Conservation (phyloP, 1,140 invertebrate species). For the Leptinotarsa undecemlineata region DNA sequence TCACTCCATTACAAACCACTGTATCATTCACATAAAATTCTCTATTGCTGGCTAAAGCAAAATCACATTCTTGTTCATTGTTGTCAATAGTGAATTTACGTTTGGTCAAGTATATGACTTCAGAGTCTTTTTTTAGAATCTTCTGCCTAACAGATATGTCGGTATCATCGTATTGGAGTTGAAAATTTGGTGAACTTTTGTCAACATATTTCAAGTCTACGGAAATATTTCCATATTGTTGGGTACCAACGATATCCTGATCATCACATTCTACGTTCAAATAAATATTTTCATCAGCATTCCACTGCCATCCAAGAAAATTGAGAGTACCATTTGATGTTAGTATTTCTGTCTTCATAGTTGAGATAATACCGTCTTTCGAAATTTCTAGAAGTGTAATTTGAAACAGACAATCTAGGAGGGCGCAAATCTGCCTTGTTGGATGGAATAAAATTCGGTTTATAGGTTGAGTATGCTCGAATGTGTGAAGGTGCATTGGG, state of each 20-base stretch:
- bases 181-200: neutral
- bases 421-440: neutral
- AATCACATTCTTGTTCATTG: slow-evolving; percentile 9
- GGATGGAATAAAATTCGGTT: slow-evolving; percentile 35
- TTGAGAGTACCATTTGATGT: neutral
- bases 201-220: neutral
- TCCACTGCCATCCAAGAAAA: neutral
- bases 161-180: slow-evolving; percentile 15
- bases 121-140: neutral
- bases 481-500: slow-evolving; percentile 21
- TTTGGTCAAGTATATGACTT: slow-evolving; percentile 18
- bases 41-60: slow-evolving; percentile 26
- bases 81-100: neutral
- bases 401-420: slow-evolving; percentile 25
- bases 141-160: neutral
- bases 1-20: slow-evolving; percentile 31
- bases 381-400: slow-evolving; percentile 24
- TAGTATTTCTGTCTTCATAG: neutral
- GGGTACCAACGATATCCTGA: neutral
- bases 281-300: neutral
- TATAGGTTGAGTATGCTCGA: slow-evolving; percentile 33
- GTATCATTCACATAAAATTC: slow-evolving; percentile 35
- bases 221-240: neutral
- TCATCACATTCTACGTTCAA: slow-evolving; percentile 1
- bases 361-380: neutral